Evolutionary conservation across 53 echinoderm and acorn worm genomes (phyloP), one percentile per base, ranked within the genome.

Genomic region (Zoroaster sp.): DNA sequence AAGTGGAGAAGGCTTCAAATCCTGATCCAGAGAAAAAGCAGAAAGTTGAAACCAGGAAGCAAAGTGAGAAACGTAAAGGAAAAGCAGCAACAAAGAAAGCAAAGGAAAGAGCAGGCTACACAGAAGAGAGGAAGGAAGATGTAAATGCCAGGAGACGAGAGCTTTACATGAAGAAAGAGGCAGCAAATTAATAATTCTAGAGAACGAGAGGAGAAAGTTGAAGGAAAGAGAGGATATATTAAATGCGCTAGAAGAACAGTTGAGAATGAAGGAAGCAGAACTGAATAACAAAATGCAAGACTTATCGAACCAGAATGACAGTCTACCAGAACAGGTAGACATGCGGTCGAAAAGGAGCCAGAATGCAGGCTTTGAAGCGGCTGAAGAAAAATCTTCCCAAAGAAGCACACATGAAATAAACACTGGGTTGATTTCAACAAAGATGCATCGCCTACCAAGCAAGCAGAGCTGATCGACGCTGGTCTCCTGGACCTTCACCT

Each of bases 71-170:
- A 46, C 55, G 12, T 30, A 41, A 33, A 80, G 80, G 69, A 89
- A 63, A 6, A 30, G 89, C 20, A 77, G 54, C 52, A 44, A 80
- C 30, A 51, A 54, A 65, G 54, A 55, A 77, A 65, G 89, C 59
- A n/a, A 69, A 49, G 67, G 69, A 80, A 67, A 80, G 37, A 70
- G 54, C 35, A 35, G 89, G 37, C 15, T 39, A 63, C 52, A 77
- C 37, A 87, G 79, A 69, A 32, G 46, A 49, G 42, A 77, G 36
- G 32, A 91, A 91, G 40, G 8, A 15, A 43, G 42, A 76, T 40
- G 86, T 73, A 75, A 75, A 39, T 31, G 23, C 45, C 49, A 91
- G 86, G 45, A 91, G 86, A 63, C 86, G 55, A 66, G 45, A 86
- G 67, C 28, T 32, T 86, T 69, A 86, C 18, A 28, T 43, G 17